phyloP scores from a whole-genome alignment of 2,888 invertebrate species.

The Phaonia tiefii region DNA sequence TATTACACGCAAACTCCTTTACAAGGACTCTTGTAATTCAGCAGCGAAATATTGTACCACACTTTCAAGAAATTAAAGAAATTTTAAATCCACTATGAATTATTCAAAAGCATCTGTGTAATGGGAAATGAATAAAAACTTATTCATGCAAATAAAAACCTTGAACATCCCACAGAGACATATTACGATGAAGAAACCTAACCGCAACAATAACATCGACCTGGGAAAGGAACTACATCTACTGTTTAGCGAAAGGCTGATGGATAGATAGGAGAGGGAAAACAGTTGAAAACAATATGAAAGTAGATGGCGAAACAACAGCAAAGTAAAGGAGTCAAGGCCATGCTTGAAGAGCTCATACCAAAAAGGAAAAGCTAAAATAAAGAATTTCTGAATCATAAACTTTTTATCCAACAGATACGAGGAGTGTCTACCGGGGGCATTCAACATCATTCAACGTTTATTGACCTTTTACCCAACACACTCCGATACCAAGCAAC shows the following conservation, averaged over 20 bases:
- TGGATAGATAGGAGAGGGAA: too few species aligned
- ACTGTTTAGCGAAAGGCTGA: too few species aligned
- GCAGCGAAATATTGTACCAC: too few species aligned
- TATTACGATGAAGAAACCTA: conserved; percentile 51
- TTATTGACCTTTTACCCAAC: conserved; percentile 64
- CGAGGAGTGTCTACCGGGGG: not conserved
- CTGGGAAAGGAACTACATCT: not conserved
- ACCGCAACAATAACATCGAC: not conserved
- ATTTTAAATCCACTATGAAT: too few species aligned
- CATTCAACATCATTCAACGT: conserved; percentile 49
- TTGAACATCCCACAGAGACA: conserved; percentile 49
- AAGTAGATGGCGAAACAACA: not conserved
- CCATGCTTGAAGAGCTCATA: conserved; percentile 58
- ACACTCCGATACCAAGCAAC: not conserved
- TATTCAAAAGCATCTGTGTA: not conserved
- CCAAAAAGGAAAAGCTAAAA: conserved; percentile 66
- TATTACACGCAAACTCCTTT: too few species aligned
- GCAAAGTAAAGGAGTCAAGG: conserved; percentile 60
- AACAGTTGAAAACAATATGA: conserved; percentile 7
- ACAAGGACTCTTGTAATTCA: too few species aligned
- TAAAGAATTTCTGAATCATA: conserved; percentile 41
- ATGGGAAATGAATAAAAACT: conserved; percentile 4
- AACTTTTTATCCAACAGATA: conserved; percentile 36
- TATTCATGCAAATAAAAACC: conserved; percentile 39
- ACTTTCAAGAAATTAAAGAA: conserved; percentile 14